Percentiles rank a stretch among this genome's conserved stretches.
phyloP scores from a whole-genome alignment of 2,888 invertebrate genomes.

The Hedychridium roseum region DNA sequence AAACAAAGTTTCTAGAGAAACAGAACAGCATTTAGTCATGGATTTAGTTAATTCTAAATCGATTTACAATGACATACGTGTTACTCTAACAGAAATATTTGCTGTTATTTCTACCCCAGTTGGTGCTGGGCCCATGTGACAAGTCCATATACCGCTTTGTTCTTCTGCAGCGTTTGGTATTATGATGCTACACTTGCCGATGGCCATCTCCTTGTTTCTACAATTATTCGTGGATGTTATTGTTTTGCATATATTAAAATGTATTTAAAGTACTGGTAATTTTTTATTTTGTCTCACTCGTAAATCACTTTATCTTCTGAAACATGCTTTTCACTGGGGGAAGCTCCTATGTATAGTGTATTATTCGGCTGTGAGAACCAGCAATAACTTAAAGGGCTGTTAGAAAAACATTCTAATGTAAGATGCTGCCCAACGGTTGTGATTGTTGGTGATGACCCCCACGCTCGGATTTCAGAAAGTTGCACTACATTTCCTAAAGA shows the following conservation, averaged over 20 bases:
- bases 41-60: background rate
- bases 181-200: constrained; percentile 65
- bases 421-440: constrained; percentile 39
- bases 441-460: constrained; percentile 7
- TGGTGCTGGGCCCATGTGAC: constrained; percentile 65
- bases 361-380: constrained; percentile 66
- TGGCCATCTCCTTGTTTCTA: too few relatives aligned
- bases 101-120: constrained; percentile 62
- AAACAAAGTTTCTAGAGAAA: constrained; percentile 49
- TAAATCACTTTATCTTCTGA: too few relatives aligned
- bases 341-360: too few relatives aligned
- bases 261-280: too few relatives aligned
- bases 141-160: constrained; percentile 65
- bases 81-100: constrained; percentile 61
- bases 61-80: constrained; percentile 45
- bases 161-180: constrained; percentile 54
- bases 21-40: constrained; percentile 2
- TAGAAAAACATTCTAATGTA: constrained; percentile 60
- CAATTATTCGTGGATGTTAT: too few relatives aligned
- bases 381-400: constrained; percentile 63
- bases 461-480: background rate
- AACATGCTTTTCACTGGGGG: too few relatives aligned
- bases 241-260: too few relatives aligned
- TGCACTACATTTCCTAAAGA: background rate
- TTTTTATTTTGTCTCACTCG: too few relatives aligned